Conservation (phyloP, 2,797 vertebrate species). For the Clamator glandarius region DNA sequence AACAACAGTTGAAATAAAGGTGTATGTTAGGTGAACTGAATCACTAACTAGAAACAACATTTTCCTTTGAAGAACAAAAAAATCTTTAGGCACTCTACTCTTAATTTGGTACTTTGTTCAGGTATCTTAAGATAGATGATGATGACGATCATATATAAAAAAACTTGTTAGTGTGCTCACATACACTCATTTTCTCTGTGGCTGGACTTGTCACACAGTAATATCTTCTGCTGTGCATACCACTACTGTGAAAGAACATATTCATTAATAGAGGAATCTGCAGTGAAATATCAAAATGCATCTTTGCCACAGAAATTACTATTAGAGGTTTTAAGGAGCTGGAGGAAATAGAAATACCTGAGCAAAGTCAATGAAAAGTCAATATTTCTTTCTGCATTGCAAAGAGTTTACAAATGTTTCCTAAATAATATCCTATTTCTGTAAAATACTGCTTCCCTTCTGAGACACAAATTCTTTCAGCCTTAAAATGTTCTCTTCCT, state of each 20-base stretch:
- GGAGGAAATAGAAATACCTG: not conserved
- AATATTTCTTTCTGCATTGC: not conserved
- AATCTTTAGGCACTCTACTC: not conserved
- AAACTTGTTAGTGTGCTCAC: not conserved
- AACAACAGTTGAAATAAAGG: not conserved
- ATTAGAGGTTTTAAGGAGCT: not conserved
- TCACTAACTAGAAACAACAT: not conserved
- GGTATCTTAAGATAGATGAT: not conserved
- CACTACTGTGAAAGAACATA: not conserved
- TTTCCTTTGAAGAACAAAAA: not conserved
- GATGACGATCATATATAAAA: not conserved
- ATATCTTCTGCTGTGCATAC: not conserved
- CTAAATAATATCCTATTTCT: not conserved
- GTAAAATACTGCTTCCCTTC: not conserved
- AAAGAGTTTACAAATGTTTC: not conserved
- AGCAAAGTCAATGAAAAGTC: slow-evolving; percentile 9
- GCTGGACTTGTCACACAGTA: not conserved
- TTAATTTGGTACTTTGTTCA: not conserved
- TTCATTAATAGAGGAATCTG: not conserved
- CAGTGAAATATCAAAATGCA: not conserved
- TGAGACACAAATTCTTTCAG: not conserved
- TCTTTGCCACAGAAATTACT: not conserved
- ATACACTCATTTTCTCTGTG: not conserved
- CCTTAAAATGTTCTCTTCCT: not conserved
- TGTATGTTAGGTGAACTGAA: not conserved